Evolutionary conservation across 2,888 invertebrate genomes (phyloP).

Genomic region (Labia minor): DNA sequence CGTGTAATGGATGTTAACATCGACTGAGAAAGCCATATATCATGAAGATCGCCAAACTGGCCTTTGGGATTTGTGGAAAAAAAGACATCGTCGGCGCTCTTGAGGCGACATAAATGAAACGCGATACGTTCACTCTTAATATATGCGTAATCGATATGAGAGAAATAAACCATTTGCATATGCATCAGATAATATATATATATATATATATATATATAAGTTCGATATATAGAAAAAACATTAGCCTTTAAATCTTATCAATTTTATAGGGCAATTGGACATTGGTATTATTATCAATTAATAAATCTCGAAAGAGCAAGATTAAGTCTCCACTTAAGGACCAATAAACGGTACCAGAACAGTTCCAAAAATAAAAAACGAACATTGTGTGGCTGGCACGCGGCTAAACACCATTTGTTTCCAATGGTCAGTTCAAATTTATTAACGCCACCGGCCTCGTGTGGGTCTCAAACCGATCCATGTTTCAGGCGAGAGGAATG

Average conservation of each 20-base stretch:
- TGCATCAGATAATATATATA: background rate
- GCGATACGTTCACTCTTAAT: background rate
- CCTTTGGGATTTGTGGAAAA: background rate
- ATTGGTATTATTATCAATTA: slow-evolving; percentile 13
- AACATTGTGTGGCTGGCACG: no score
- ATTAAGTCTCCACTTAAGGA: background rate
- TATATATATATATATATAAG: no score
- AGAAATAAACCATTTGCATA: slow-evolving; percentile 5
- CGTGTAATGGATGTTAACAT: background rate
- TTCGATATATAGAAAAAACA: no score
- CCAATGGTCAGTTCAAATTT: slow-evolving; percentile 1
- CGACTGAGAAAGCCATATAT: background rate
- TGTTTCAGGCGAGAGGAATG: no score
- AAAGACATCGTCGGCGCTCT: background rate
- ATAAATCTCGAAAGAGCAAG: background rate
- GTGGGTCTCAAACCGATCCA: no score
- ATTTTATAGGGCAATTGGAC: slow-evolving; percentile 1
- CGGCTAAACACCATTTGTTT: background rate
- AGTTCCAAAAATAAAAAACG: background rate
- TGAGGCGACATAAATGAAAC: slow-evolving; percentile 5
- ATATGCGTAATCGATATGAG: slow-evolving; percentile 8
- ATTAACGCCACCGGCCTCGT: slow-evolving; percentile 5
- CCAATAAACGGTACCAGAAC: background rate
- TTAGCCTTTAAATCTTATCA: slow-evolving; percentile 5
- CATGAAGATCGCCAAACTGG: background rate